Evolutionary conservation across 1,140 invertebrate species (phyloP).

Genomic region (Meteorus sp.): DNA sequence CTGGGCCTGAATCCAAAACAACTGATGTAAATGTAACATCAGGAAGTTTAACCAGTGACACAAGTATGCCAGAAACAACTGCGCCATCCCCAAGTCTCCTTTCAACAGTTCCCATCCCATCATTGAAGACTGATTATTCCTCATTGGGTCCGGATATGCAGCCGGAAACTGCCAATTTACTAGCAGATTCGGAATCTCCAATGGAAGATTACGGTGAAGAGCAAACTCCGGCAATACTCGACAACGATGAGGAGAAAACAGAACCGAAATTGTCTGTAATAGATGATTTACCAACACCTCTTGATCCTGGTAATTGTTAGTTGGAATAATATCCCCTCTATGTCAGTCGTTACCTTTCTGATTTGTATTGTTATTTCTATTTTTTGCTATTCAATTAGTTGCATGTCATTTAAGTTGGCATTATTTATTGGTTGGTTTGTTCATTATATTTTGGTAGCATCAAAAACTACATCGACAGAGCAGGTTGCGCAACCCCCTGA

Average conservation of each 20-base stretch:
- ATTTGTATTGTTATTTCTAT: neutral
- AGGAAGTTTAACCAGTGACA: constrained; percentile 15
- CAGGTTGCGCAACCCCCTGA: constrained; percentile 28
- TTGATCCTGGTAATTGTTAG: constrained; percentile 47
- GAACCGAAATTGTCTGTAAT: constrained; percentile 35
- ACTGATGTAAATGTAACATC: constrained; percentile 33
- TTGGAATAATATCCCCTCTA: constrained; percentile 21
- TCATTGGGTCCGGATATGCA: constrained; percentile 42
- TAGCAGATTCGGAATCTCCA: neutral
- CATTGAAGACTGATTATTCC: constrained; percentile 39
- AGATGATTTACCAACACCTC: constrained; percentile 45
- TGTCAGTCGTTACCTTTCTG: neutral
- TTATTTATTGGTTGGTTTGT: constrained; percentile 24
- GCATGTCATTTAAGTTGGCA: neutral
- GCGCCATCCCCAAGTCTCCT: constrained; percentile 19
- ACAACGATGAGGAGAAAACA: constrained; percentile 38
- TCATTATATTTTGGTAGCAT: constrained; percentile 33
- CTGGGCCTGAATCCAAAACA: constrained; percentile 51
- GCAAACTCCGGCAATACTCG: constrained; percentile 36
- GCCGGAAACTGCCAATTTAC: neutral
- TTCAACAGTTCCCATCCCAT: neutral
- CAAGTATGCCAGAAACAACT: constrained; percentile 20
- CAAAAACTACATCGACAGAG: constrained; percentile 31
- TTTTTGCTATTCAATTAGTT: constrained; percentile 16
- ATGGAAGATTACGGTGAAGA: neutral